Evolutionary conservation across 1,140 invertebrate genomes (phyloP).

Genomic region (Drosophila athabasca): DNA sequence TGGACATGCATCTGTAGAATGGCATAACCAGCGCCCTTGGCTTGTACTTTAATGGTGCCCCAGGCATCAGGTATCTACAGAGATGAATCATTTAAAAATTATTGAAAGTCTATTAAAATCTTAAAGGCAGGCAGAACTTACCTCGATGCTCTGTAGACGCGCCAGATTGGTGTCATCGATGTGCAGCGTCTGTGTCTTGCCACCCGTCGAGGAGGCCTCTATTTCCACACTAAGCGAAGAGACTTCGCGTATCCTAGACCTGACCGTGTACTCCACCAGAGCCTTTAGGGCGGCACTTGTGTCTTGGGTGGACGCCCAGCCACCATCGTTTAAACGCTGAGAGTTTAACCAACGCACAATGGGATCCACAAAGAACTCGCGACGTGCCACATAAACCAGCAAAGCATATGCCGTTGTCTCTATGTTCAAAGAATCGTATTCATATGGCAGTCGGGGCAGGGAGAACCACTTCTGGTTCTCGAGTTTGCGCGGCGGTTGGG

Average conservation of each 20-base stretch:
- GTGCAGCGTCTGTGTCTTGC: constrained; percentile 87
- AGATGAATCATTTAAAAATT: neutral
- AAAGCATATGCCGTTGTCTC: constrained; percentile 96
- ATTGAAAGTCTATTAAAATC: neutral
- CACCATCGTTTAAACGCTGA: constrained; percentile 95
- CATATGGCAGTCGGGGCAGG: constrained; percentile 93
- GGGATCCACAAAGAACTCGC: constrained; percentile 91
- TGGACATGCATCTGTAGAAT: constrained; percentile 97
- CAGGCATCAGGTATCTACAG: constrained; percentile 93
- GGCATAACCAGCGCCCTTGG: constrained; percentile 95
- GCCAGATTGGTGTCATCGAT: constrained; percentile 91
- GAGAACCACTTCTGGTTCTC: constrained; percentile 96
- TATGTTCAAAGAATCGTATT: constrained; percentile 95
- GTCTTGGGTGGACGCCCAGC: constrained; percentile 95
- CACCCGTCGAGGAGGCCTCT: constrained; percentile 92
- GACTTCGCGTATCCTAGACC: constrained; percentile 93
- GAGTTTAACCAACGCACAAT: constrained; percentile 97
- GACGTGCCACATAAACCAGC: constrained; percentile 93
- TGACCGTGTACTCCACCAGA: constrained; percentile 94
- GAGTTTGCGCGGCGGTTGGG: constrained; percentile 91
- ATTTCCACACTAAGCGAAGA: constrained; percentile 91
- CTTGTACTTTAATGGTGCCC: constrained; percentile 95
- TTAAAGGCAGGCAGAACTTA: constrained; percentile 71
- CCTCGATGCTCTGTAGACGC: constrained; percentile 89
- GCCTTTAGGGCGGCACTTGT: constrained; percentile 95